Base-by-base conservation (phyloP, 2,113 vertebrate genomes). In the Etheostoma spectabile region DNA sequence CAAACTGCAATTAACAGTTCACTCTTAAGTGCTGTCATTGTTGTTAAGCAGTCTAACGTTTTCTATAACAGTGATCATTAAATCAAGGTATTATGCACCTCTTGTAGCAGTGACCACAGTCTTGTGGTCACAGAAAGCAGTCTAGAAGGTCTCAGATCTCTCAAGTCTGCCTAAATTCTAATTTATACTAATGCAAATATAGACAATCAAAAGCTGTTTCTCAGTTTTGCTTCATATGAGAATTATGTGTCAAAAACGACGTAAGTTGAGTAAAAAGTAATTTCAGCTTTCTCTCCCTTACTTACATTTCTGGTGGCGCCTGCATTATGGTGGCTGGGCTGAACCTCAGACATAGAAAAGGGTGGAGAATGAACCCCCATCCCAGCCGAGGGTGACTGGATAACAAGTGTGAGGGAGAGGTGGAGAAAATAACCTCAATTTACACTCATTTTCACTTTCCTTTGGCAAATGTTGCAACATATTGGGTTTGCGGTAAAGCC, bases 401-500 rank as follows among this genome's bases (percentile, higher is more conserved):
- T 93, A 94, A 93, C 91, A 91, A 92, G 93, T 93, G 92, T 90
- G 90, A 90, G 85, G 84, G 90, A 87, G 86, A 92, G 86, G 87
- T 89, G 82, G 89, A 86, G 89, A 93, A 95, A 94, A 95, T 95
- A 93, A 93, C 94, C 90, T 93, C 93, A 95, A 95, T 95, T 95
- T 95, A 93, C 94, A 96, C 94, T 94, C 91, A 95, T 96, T 95
- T 96, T 94, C 95, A 95, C 95, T 91, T 95, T 95, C 94, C 94
- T 94, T 92, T 93, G 93, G 92, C 89, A 91, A 94, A 94, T 94
- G 94, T 91, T 93, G 89, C 92, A 82, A 92, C 90, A 93, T 94
- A 93, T 90, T 91, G 93, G 92, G 92, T 91, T 95, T 45, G 69
- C 56, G 70, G 82, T 84, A 65, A 60, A 79, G 85, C 55, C 88